phyloP scores from a whole-genome alignment of 1,140 invertebrate genomes.

The Aphaenogaster rudis region DNA sequence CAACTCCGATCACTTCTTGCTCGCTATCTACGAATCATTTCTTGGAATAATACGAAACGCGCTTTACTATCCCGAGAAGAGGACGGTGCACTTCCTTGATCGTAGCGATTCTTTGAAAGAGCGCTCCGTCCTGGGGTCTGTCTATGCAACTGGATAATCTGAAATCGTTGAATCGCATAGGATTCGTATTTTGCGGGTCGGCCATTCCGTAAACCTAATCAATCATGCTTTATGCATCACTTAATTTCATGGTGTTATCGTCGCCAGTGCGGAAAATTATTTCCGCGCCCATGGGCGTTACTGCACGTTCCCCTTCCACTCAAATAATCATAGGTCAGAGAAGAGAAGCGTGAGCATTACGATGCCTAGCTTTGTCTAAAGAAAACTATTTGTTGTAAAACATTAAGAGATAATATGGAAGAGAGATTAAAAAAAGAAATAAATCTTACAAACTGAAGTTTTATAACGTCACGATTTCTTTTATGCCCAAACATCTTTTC shows the following conservation, averaged over 20 bases:
- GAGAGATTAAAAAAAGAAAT: neutral
- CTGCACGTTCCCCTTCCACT: slow-evolving; percentile 22
- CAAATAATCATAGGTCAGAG: slow-evolving; percentile 29
- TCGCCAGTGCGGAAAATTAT: slow-evolving; percentile 64
- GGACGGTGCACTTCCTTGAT: slow-evolving; percentile 59
- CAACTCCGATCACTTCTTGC: slow-evolving; percentile 2
- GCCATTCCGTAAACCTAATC: slow-evolving; percentile 51
- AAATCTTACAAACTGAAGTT: slow-evolving; percentile 9
- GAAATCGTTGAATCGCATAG: slow-evolving; percentile 49
- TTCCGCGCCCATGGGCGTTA: slow-evolving; percentile 57
- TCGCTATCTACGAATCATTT: slow-evolving; percentile 49
- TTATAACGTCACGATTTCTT: neutral
- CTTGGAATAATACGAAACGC: slow-evolving; percentile 61
- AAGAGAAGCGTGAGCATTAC: slow-evolving; percentile 37
- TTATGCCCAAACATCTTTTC: neutral
- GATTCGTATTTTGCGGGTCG: slow-evolving; percentile 41
- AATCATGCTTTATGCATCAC: slow-evolving; percentile 64
- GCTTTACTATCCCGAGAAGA: slow-evolving; percentile 55
- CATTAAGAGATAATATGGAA: neutral
- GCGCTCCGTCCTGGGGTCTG: slow-evolving; percentile 5
- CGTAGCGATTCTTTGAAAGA: slow-evolving; percentile 52
- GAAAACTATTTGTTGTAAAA: slow-evolving; percentile 1
- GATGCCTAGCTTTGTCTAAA: neutral
- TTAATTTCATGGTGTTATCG: slow-evolving; percentile 63
- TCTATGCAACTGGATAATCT: slow-evolving; percentile 44